Percentiles rank a stretch among this genome's conserved stretches.
These are phyloP conservation scores for Lepidonotus clava DNA, from an alignment of 2,888 invertebrate genomes.

Conservation along the genomic window DNA sequence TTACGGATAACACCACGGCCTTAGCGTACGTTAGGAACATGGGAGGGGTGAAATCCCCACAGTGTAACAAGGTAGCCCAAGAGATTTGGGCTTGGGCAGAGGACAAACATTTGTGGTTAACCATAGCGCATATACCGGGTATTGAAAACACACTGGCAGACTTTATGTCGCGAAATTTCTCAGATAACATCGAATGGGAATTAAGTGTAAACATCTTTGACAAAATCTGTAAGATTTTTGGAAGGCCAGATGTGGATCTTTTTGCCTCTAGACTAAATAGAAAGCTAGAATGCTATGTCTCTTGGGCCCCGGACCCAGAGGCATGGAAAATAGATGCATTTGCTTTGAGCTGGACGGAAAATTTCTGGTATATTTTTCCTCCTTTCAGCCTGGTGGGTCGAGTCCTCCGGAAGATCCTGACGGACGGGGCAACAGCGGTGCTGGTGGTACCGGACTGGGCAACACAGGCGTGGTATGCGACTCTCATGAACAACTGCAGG, in stretches of 20 bases:
- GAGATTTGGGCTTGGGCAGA: neutral
- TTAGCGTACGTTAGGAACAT: neutral
- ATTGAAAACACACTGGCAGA: neutral
- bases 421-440: no score
- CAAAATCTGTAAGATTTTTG: neutral
- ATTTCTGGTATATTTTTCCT: no score
- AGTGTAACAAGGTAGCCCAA: neutral
- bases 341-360: no score
- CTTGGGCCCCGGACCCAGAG: no score
- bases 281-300: no score
- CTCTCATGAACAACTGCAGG: no score
- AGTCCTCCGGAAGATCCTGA: no score
- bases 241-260: neutral
- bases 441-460: no score
- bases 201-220: neutral
- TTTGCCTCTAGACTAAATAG: slow-evolving; percentile 6
- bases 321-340: no score
- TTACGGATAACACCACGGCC: neutral
- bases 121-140: neutral
- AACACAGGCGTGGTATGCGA: no score
- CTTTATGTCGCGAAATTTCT: neutral
- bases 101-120: neutral
- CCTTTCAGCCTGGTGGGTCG: no score
- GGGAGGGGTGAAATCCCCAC: neutral
- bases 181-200: neutral